These are phyloP conservation scores for Chloroclystis v-ata DNA, from an alignment of 2,888 invertebrate genomes.

Conservation along the genomic window DNA sequence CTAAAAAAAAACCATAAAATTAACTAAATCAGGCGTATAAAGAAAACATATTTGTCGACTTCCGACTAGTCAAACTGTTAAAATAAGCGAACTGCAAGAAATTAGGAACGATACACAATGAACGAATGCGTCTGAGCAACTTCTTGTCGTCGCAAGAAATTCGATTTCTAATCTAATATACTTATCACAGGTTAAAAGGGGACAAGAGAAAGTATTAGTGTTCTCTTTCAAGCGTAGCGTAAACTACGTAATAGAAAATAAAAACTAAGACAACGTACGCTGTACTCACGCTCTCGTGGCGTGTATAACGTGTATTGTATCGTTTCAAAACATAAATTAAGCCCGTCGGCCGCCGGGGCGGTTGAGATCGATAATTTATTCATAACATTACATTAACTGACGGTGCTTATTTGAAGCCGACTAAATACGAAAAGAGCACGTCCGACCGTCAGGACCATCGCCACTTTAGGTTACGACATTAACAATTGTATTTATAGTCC, in stretches of 20 bases:
- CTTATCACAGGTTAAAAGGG: constrained; percentile 78
- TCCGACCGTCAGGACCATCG: constrained; percentile 35
- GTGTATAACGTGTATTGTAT: constrained; percentile 47
- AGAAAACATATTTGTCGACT: constrained; percentile 47
- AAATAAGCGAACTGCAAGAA: constrained; percentile 64
- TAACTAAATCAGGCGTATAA: constrained; percentile 53
- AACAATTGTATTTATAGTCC: constrained; percentile 11
- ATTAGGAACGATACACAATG: constrained; percentile 70
- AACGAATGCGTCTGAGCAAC: constrained; percentile 61
- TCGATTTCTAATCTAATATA: constrained; percentile 69
- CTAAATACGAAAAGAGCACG: constrained; percentile 51
- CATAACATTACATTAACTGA: constrained; percentile 49
- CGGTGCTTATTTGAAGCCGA: constrained; percentile 64
- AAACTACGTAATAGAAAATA: constrained; percentile 49
- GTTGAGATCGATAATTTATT: constrained; percentile 74
- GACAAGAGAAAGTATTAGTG: constrained; percentile 76
- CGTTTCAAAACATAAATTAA: constrained; percentile 50
- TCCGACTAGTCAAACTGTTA: constrained; percentile 65
- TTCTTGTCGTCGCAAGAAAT: constrained; percentile 67
- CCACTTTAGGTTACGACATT: constrained; percentile 23
- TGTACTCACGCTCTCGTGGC: constrained; percentile 50
- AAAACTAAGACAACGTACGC: constrained; percentile 70
- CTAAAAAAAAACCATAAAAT: constrained; percentile 37
- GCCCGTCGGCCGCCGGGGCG: constrained; percentile 64
- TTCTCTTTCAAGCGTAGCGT: constrained; percentile 60